phyloP scores from a whole-genome alignment of 2,113 vertebrate genomes.

The Campylomormyrus numenius region DNA sequence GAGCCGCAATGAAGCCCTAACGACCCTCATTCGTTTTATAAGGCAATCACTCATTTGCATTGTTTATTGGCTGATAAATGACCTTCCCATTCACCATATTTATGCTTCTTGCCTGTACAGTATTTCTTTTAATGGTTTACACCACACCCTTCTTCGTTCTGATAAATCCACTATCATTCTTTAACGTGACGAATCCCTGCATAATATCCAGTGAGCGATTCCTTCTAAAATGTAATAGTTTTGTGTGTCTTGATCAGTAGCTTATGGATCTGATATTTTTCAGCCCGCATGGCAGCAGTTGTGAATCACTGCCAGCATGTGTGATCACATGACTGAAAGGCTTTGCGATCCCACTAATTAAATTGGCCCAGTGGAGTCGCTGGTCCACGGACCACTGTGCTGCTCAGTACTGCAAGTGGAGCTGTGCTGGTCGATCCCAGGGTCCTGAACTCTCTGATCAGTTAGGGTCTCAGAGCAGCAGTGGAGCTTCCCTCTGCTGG shows the following conservation, averaged over 20 bases:
- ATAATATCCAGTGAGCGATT: conserved; percentile 13
- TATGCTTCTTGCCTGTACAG: conserved; percentile 29
- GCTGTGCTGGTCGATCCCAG: neutral
- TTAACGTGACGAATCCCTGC: neutral
- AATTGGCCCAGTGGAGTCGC: neutral
- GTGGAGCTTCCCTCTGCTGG: conserved; percentile 51
- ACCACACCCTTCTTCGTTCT: neutral
- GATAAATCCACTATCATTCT: neutral
- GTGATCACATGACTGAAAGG: neutral
- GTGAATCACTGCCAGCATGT: neutral
- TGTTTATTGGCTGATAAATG: conserved; percentile 58
- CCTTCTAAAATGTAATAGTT: neutral
- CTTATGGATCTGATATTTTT: neutral
- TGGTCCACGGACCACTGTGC: neutral
- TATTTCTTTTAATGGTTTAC: conserved; percentile 10
- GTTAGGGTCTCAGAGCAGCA: conserved; percentile 43
- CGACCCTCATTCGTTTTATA: conserved; percentile 48
- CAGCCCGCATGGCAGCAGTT: neutral
- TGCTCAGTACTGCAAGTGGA: neutral
- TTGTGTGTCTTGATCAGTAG: conserved; percentile 10
- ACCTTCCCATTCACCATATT: conserved; percentile 20
- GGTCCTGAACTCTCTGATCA: neutral
- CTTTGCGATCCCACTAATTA: neutral
- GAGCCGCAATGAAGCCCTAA: conserved; percentile 61
- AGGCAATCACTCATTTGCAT: conserved; percentile 63